A percentile compares a stretch with the other conserved stretches of the same genome.
Evolutionary conservation across 2,113 vertebrate genomes (phyloP).

Genomic region (Megaceryle torquata): DNA sequence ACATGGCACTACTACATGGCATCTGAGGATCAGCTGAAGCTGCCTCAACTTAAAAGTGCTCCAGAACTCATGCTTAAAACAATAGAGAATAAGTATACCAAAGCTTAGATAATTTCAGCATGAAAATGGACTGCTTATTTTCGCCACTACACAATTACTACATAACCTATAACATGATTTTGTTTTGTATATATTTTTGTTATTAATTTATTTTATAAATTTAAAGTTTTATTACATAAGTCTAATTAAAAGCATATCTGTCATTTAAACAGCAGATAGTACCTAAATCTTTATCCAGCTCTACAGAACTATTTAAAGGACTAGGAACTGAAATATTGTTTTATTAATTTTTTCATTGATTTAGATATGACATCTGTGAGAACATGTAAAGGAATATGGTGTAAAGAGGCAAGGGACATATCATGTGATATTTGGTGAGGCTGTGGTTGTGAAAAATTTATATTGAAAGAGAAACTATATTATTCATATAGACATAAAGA

Average conservation of each 20-base stretch:
- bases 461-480: not conserved
- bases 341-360: not conserved
- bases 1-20: not conserved
- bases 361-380: not conserved
- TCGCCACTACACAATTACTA: fast-evolving
- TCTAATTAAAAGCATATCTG: not conserved
- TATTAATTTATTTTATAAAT: not conserved
- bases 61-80: not conserved
- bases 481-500: not conserved
- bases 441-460: not conserved
- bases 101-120: not conserved
- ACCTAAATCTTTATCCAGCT: not conserved
- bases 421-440: not conserved
- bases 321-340: not conserved
- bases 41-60: not conserved
- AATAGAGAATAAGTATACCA: not conserved
- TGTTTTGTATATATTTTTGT: not conserved
- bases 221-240: not conserved
- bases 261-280: not conserved
- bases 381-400: not conserved
- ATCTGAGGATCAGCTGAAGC: not conserved
- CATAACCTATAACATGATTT: fast-evolving
- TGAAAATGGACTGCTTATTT: not conserved
- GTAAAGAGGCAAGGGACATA: not conserved
- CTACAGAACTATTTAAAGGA: not conserved